phyloP scores from a whole-genome alignment of 2,797 vertebrate species.

The Peromyscus eremicus region DNA sequence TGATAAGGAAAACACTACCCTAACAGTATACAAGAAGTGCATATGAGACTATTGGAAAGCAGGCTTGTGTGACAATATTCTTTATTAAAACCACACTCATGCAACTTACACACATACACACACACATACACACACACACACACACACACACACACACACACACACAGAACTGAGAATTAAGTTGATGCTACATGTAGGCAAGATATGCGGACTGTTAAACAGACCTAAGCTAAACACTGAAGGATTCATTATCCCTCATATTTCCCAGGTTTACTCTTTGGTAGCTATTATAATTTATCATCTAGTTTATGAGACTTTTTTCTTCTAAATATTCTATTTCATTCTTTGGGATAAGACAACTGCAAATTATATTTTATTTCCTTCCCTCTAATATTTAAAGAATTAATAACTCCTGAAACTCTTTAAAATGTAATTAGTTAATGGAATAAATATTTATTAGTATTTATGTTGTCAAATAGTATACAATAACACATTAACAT shows the following conservation, averaged over 20 bases:
- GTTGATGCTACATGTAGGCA: background rate
- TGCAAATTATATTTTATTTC: background rate
- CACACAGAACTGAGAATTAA: background rate
- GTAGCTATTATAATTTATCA: background rate
- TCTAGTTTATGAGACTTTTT: background rate
- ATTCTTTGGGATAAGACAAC: background rate
- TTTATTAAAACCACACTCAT: background rate
- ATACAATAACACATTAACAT: background rate
- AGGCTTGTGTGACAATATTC: background rate
- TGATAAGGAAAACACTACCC: background rate
- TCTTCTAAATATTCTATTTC: background rate
- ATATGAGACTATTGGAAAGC: conserved; percentile 15
- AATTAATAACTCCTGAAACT: background rate
- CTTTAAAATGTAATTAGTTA: conserved; percentile 5
- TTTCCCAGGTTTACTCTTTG: background rate
- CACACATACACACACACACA: background rate
- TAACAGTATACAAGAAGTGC: background rate
- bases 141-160: background rate
- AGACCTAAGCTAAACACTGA: background rate
- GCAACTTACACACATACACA: background rate
- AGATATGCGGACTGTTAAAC: background rate
- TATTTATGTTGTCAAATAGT: background rate
- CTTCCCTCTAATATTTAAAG: background rate
- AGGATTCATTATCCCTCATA: background rate
- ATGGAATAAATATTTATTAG: background rate